These are phyloP conservation scores for Stigmatopora nigra DNA, from an alignment of 2,113 vertebrate genomes.

Conservation along the genomic window DNA sequence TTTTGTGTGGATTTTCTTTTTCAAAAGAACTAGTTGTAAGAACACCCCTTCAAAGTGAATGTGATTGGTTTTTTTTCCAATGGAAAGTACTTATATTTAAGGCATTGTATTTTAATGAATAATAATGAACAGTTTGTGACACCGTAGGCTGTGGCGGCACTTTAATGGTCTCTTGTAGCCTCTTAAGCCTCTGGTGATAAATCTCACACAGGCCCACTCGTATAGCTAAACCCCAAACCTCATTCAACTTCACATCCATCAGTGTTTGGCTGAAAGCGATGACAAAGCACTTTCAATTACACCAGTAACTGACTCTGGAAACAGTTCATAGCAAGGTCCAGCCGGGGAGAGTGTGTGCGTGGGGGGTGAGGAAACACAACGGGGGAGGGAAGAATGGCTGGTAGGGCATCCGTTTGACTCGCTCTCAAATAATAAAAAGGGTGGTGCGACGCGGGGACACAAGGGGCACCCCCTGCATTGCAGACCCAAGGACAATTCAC, in stretches of 20 bases:
- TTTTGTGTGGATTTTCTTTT: not conserved
- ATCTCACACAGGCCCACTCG: slow-evolving; percentile 75
- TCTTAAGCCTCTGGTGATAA: slow-evolving; percentile 76
- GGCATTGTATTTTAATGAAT: slow-evolving; percentile 67
- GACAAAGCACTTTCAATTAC: slow-evolving; percentile 84
- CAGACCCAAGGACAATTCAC: slow-evolving; percentile 70
- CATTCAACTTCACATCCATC: slow-evolving; percentile 88
- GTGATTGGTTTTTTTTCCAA: slow-evolving; percentile 16
- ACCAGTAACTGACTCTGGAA: slow-evolving; percentile 76
- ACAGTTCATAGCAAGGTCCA: slow-evolving; percentile 75
- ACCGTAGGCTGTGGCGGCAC: slow-evolving; percentile 67
- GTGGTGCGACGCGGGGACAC: slow-evolving; percentile 60
- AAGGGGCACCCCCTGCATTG: slow-evolving; percentile 57
- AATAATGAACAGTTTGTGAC: slow-evolving; percentile 69
- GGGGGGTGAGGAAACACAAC: slow-evolving; percentile 40
- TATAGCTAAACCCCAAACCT: slow-evolving; percentile 87
- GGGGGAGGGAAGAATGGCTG: slow-evolving; percentile 51
- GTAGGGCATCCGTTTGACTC: slow-evolving; percentile 67
- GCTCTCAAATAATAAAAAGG: slow-evolving; percentile 68
- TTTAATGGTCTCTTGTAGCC: slow-evolving; percentile 76
- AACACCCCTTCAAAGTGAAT: slow-evolving; percentile 4
- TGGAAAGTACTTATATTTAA: slow-evolving; percentile 55
- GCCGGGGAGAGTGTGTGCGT: slow-evolving; percentile 28
- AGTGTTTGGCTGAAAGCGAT: slow-evolving; percentile 82
- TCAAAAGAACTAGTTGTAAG: slow-evolving; percentile 14